Conservation (phyloP, 2,888 invertebrate genomes). For the Rhopalosiphum nymphaeae region DNA sequence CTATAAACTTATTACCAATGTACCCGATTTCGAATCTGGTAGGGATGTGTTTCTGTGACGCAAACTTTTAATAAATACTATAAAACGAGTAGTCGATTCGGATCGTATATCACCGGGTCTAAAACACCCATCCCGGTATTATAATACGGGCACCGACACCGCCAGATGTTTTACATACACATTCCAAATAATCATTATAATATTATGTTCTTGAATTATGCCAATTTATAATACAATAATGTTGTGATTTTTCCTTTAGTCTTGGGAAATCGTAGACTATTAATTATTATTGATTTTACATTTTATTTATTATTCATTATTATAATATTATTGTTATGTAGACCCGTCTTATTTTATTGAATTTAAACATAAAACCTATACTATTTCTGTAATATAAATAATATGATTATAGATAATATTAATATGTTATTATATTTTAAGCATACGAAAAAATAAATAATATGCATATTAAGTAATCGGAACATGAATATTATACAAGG, state of each 20-base stretch:
- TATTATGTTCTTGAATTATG: neutral
- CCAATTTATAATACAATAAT: neutral
- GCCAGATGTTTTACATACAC: neutral
- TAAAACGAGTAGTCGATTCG: neutral
- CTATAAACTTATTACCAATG: neutral
- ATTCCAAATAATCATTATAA: neutral
- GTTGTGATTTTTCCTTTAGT: neutral
- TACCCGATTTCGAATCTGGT: neutral
- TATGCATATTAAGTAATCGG: too few relatives aligned
- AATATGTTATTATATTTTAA: neutral
- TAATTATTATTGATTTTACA: neutral
- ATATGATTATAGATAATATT: too few relatives aligned
- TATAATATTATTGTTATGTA: neutral
- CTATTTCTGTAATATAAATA: neutral
- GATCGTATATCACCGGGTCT: neutral
- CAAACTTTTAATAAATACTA: slow-evolving; percentile 40
- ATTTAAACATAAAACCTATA: neutral
- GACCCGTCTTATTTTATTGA: neutral
- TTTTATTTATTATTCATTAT: neutral
- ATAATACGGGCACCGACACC: neutral
- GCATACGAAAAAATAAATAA: neutral
- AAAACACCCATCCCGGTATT: neutral
- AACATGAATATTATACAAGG: too few relatives aligned
- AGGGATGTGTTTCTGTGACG: neutral
- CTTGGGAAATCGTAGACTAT: neutral